A percentile compares a stretch with the other conserved stretches of the same genome.
Conservation (phyloP, 1,140 invertebrate genomes). For the Pollicipes pollicipes region DNA sequence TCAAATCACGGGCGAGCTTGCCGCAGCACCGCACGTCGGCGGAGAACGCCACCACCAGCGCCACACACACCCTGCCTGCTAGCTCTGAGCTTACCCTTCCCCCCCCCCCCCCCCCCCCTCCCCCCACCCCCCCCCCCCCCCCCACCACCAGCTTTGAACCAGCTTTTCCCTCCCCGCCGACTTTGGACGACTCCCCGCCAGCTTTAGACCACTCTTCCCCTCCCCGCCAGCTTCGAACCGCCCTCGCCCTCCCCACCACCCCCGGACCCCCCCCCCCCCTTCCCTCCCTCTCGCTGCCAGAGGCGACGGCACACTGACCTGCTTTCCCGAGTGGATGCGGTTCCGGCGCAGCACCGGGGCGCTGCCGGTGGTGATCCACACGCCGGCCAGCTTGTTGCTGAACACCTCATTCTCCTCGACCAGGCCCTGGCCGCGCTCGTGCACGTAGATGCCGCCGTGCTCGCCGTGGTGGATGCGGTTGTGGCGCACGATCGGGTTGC, state of each 20-base stretch:
- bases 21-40: no score
- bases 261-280: no score
- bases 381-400: conserved; percentile 93
- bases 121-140: conserved; percentile 5
- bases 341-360: conserved; percentile 86
- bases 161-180: no score
- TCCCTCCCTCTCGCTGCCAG: conserved; percentile 18
- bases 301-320: no score
- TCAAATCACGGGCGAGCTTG: no score
- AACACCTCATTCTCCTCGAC: conserved; percentile 99
- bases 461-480: conserved; percentile 99
- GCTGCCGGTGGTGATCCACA: conserved; percentile 83
- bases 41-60: no score
- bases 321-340: conserved; percentile 94
- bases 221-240: no score
- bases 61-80: no score
- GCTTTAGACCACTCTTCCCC: no score
- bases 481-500: conserved; percentile 92
- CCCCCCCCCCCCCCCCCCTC: conserved; percentile 16
- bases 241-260: no score
- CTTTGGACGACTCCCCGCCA: no score
- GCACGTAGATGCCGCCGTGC: conserved; percentile 96
- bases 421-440: conserved; percentile 92
- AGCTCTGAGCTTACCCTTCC: background rate
- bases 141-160: no score